A percentile compares a stretch with the other conserved stretches of the same genome.
Conservation (phyloP, 2,113 vertebrate species). For the Orcinus orca region DNA sequence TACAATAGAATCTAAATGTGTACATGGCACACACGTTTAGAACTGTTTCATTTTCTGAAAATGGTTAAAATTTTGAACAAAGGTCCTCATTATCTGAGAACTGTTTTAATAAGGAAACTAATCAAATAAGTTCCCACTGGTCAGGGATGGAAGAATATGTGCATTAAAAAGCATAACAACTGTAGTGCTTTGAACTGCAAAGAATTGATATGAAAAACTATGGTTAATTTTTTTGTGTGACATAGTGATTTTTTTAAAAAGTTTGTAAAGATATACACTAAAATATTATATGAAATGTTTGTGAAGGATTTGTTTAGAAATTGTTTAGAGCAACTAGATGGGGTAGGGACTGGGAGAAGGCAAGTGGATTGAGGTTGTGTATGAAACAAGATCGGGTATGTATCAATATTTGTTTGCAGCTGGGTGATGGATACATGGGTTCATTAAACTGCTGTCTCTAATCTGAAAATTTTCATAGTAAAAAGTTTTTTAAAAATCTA, state of each 20-base stretch:
- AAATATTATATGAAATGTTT: background rate
- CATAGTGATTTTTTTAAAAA: background rate
- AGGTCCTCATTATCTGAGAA: no score
- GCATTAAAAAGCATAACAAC: no score
- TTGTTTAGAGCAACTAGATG: background rate
- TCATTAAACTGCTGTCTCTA: background rate
- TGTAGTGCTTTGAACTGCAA: no score
- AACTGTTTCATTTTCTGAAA: no score
- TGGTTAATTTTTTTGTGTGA: background rate
- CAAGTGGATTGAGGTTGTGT: background rate
- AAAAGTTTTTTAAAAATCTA: no score
- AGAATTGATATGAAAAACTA: background rate
- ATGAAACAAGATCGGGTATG: background rate
- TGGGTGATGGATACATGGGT: background rate
- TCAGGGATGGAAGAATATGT: background rate
- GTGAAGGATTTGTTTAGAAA: background rate
- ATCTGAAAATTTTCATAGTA: conserved; percentile 2
- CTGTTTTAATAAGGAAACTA: no score
- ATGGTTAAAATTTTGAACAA: no score
- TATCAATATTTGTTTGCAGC: background rate
- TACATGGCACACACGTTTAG: no score
- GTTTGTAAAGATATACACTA: background rate
- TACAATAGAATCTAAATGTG: no score
- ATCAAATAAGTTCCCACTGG: background rate
- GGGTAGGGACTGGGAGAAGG: background rate